phyloP scores from a whole-genome alignment of 2,113 vertebrate species.

The Apteryx mantelli region DNA sequence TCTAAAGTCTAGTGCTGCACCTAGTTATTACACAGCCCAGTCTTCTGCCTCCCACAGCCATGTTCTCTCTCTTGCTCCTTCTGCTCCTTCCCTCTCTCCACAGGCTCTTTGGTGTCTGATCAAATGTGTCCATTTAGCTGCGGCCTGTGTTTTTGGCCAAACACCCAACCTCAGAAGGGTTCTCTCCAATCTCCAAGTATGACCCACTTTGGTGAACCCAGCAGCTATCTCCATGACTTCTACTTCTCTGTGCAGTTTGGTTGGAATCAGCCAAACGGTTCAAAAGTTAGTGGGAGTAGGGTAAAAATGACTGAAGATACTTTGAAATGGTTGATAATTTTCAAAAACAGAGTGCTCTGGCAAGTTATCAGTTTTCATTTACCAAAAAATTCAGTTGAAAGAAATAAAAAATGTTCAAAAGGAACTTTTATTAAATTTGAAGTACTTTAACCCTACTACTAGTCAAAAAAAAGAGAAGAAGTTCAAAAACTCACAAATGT shows the following conservation, averaged over 20 bases:
- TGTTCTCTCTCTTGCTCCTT: not conserved
- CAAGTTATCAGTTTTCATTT: not conserved
- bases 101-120: not conserved
- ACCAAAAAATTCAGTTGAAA: not conserved
- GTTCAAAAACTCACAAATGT: no score
- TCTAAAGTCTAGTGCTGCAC: fast-evolving
- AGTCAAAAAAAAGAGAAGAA: not conserved
- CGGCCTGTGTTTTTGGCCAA: no score
- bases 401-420: not conserved
- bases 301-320: not conserved
- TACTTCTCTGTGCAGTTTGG: not conserved
- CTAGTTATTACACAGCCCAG: not conserved
- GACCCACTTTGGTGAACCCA: not conserved
- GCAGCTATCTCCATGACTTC: not conserved
- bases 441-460: not conserved
- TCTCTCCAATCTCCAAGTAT: not conserved
- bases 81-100: not conserved
- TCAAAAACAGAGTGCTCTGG: not conserved
- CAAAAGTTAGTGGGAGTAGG: not conserved
- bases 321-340: not conserved
- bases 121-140: no score
- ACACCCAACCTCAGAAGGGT: no score
- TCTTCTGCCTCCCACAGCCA: not conserved
- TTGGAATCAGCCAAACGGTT: not conserved
- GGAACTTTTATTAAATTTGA: not conserved